Evolutionary conservation across 2,797 vertebrate species (phyloP).

Genomic region (Xyrichtys novacula): DNA sequence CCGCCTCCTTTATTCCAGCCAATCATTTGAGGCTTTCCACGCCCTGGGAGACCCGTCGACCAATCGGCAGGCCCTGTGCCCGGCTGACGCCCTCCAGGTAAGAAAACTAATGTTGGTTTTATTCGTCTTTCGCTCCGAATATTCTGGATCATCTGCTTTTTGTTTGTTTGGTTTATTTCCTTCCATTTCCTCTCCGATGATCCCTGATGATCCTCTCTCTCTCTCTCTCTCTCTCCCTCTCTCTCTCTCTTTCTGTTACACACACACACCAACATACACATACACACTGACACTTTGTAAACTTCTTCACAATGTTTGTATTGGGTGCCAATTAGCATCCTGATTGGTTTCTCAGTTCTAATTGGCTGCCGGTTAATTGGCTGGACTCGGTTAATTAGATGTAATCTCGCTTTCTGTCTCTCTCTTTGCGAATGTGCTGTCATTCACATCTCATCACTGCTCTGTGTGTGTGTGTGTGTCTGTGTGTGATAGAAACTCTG

Average conservation of each 20-base stretch:
- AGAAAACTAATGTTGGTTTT: conserved; percentile 42
- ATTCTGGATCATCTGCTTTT: not conserved
- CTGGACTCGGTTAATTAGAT: conserved; percentile 51
- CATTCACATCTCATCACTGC: conserved; percentile 3
- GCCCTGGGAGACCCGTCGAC: conserved; percentile 12
- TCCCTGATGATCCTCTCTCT: not conserved
- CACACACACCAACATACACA: not conserved
- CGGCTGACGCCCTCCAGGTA: conserved; percentile 87
- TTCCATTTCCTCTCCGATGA: conserved; percentile 41
- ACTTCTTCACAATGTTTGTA: conserved; percentile 21
- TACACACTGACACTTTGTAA: conserved; percentile 6
- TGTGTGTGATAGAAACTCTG: not conserved
- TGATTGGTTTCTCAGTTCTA: conserved; percentile 44
- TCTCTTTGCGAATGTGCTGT: conserved; percentile 31
- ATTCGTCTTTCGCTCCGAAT: conserved; percentile 26
- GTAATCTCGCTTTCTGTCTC: conserved; percentile 18
- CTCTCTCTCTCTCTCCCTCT: too few species aligned
- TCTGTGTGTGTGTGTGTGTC: not conserved
- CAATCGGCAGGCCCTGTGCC: conserved; percentile 72
- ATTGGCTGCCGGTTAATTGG: conserved; percentile 57
- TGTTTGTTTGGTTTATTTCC: conserved; percentile 46
- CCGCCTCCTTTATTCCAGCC: conserved; percentile 88
- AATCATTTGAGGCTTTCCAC: conserved; percentile 34
- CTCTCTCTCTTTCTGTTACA: too few species aligned
- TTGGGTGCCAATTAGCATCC: conserved; percentile 27